Conservation (phyloP, 1,140 invertebrate genomes). For the Ectropis grisescens region DNA sequence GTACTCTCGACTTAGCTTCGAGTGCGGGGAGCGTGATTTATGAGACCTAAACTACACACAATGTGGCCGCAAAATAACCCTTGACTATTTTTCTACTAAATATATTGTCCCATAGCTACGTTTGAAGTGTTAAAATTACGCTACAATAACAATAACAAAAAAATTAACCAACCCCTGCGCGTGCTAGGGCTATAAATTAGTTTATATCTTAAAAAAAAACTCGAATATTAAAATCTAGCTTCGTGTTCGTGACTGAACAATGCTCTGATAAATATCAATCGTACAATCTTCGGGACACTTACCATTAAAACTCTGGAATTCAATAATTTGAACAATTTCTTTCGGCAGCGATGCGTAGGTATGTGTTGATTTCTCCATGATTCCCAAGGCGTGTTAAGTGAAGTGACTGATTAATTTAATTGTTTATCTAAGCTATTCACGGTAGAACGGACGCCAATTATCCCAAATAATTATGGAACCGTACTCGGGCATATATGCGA, state of each 20-base stretch:
- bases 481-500: too few species aligned
- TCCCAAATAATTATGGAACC: constrained; percentile 8
- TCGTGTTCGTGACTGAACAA: constrained; percentile 6
- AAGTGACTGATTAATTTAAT: not conserved
- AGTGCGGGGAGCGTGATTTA: constrained; percentile 54
- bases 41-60: constrained; percentile 37
- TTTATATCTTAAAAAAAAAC: constrained; percentile 13
- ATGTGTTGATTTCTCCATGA: too few species aligned
- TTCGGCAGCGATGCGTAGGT: too few species aligned
- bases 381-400: too few species aligned
- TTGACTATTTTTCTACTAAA: constrained; percentile 51
- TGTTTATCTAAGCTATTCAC: constrained; percentile 12
- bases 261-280: constrained; percentile 6
- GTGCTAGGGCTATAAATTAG: constrained; percentile 23
- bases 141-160: not conserved
- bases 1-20: constrained; percentile 31
- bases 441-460: constrained; percentile 19
- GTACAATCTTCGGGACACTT: too few species aligned
- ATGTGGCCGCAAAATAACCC: constrained; percentile 61
- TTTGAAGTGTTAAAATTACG: constrained; percentile 15
- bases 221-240: constrained; percentile 3
- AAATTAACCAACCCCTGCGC: constrained; percentile 19
- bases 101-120: constrained; percentile 32
- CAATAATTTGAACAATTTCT: too few species aligned
- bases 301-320: too few species aligned